A percentile compares a stretch with the other conserved stretches of the same genome.
Evolutionary conservation across 2,113 vertebrate species (phyloP).

Genomic region (Etheostoma cragini): DNA sequence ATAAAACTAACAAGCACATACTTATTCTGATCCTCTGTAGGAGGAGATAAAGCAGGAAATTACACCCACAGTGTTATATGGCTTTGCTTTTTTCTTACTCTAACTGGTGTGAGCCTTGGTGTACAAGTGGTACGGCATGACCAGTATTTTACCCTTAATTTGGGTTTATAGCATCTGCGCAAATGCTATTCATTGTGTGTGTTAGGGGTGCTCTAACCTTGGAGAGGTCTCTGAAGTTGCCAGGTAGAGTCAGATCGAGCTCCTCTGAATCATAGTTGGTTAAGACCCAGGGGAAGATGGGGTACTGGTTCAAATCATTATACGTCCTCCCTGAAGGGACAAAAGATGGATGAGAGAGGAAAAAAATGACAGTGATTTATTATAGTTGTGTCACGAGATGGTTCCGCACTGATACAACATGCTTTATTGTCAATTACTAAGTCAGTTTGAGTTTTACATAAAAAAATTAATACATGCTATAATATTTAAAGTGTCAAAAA

Average conservation of each 20-base stretch:
- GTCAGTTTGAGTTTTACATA: background rate
- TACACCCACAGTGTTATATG: background rate
- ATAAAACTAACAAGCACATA: background rate
- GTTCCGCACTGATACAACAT: background rate
- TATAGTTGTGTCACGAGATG: background rate
- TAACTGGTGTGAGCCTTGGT: background rate
- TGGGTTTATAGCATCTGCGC: background rate
- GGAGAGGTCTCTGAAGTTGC: conserved; percentile 99
- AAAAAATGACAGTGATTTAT: background rate
- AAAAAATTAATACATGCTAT: background rate
- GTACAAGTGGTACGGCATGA: background rate
- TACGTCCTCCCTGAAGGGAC: conserved; percentile 91
- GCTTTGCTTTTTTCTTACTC: background rate
- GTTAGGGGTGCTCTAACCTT: conserved; percentile 86
- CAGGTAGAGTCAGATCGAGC: conserved; percentile 95
- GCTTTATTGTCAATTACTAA: background rate
- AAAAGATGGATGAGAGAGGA: background rate
- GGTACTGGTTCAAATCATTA: conserved; percentile 98
- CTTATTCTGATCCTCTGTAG: background rate
- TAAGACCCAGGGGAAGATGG: conserved; percentile 98
- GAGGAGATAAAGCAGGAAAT: background rate
- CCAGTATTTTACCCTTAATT: background rate
- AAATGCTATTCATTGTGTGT: background rate
- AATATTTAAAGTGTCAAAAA: background rate
- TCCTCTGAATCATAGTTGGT: conserved; percentile 99